phyloP scores from a whole-genome alignment of 2,888 invertebrate species.

The Drosophila mimetica region DNA sequence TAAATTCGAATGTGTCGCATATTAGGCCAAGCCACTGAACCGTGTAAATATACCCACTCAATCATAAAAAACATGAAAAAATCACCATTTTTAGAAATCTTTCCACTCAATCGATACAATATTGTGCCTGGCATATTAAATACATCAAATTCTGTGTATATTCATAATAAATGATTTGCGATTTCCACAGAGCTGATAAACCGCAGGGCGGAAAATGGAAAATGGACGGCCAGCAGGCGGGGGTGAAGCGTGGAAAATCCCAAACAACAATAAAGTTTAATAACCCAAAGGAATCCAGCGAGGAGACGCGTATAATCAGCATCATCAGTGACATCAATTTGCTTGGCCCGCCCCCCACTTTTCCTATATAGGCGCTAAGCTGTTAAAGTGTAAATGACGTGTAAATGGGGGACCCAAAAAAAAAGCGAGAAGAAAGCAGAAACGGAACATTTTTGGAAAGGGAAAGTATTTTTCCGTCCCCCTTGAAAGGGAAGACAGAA shows the following conservation, averaged over 20 bases:
- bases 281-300: conserved; percentile 60
- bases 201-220: conserved; percentile 35
- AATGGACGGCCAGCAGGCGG: conserved; percentile 1
- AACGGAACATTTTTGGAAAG: conserved; percentile 11
- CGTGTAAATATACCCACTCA: conserved; percentile 4
- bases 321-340: conserved; percentile 73
- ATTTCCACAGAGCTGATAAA: conserved; percentile 49
- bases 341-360: conserved; percentile 17
- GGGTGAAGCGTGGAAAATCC: conserved; percentile 40
- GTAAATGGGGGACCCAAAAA: conserved; percentile 64
- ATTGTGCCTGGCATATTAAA: conserved; percentile 42
- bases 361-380: conserved; percentile 58
- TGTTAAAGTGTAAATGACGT: conserved; percentile 79
- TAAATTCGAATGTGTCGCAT: background rate
- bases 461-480: conserved; percentile 23
- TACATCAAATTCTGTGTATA: conserved; percentile 32
- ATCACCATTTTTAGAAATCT: conserved; percentile 3
- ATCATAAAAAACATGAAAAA: background rate
- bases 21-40: background rate
- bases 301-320: conserved; percentile 65
- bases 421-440: conserved; percentile 18
- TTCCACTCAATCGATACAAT: conserved; percentile 41
- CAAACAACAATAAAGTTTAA: conserved; percentile 71
- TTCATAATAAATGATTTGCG: conserved; percentile 44
- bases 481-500: conserved; percentile 19